phyloP scores from a whole-genome alignment of 2,113 vertebrate genomes.

The Piaya cayana region DNA sequence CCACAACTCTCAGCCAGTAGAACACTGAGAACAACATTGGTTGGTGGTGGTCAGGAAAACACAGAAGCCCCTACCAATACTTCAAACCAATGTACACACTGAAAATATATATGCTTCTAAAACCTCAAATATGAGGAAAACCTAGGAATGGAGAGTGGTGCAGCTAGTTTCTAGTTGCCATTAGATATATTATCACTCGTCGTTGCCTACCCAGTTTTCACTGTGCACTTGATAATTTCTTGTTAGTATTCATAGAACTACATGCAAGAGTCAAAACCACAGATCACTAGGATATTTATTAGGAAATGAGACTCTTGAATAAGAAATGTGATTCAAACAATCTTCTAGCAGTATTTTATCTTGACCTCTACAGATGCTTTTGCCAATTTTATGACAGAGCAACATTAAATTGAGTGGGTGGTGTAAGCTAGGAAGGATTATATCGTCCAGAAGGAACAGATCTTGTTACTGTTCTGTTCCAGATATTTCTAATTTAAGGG shows the following conservation, averaged over 20 bases:
- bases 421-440: slow-evolving; percentile 61
- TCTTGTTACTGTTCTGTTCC: background rate
- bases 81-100: background rate
- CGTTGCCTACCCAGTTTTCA: slow-evolving; percentile 39
- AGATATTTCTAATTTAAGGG: slow-evolving; percentile 49
- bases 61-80: background rate
- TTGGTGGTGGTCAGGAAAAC: background rate
- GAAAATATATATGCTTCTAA: background rate
- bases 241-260: slow-evolving; percentile 9
- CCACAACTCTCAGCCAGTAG: background rate
- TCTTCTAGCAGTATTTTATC: slow-evolving; percentile 52
- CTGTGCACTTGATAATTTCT: slow-evolving; percentile 44
- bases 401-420: slow-evolving; percentile 47
- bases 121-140: background rate
- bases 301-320: slow-evolving; percentile 45
- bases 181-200: slow-evolving; percentile 19
- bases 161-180: background rate
- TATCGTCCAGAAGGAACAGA: background rate
- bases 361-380: slow-evolving; percentile 24
- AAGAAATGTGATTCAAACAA: slow-evolving; percentile 47
- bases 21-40: background rate
- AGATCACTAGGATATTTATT: slow-evolving; percentile 50
- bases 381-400: slow-evolving; percentile 52
- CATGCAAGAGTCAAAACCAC: slow-evolving; percentile 33
- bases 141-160: background rate